Conservation (phyloP, 2,888 invertebrate species). For the Anticlea derivata region DNA sequence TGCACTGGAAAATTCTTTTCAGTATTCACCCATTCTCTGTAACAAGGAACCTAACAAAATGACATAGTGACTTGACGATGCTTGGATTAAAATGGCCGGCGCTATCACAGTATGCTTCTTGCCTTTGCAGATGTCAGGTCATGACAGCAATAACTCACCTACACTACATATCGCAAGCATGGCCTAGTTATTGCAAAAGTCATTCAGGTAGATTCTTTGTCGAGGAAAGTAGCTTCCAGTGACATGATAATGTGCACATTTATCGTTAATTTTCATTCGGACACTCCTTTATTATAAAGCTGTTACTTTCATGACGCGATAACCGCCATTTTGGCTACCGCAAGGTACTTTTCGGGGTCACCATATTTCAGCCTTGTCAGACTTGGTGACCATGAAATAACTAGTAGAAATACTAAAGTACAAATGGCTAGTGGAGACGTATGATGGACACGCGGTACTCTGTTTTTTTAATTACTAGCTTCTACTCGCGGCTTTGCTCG, state of each 20-base stretch:
- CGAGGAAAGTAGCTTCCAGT: slow-evolving; percentile 12
- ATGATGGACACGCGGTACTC: too few species aligned
- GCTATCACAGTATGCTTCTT: slow-evolving; percentile 23
- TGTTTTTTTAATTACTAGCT: too few species aligned
- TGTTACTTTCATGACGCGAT: too few species aligned
- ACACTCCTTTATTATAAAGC: not conserved
- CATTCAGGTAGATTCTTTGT: slow-evolving; percentile 7
- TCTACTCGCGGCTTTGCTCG: too few species aligned
- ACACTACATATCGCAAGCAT: slow-evolving; percentile 13
- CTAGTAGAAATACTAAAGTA: too few species aligned
- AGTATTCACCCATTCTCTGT: slow-evolving; percentile 22
- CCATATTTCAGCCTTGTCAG: too few species aligned
- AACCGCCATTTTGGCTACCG: too few species aligned
- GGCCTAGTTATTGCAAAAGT: slow-evolving; percentile 15
- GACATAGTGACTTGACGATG: slow-evolving; percentile 28
- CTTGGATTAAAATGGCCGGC: slow-evolving; percentile 21
- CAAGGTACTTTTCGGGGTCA: too few species aligned
- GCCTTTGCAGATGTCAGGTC: slow-evolving; percentile 16
- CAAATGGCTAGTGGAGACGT: too few species aligned
- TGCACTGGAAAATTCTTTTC: slow-evolving; percentile 22
- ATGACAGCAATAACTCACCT: slow-evolving; percentile 17
- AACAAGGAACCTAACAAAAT: slow-evolving; percentile 23
- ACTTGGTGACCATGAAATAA: too few species aligned
- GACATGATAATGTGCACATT: slow-evolving; percentile 7
- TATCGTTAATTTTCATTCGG: slow-evolving; percentile 1